phyloP scores from a whole-genome alignment of 2,113 vertebrate genomes.

The Stigmatopora argus region DNA sequence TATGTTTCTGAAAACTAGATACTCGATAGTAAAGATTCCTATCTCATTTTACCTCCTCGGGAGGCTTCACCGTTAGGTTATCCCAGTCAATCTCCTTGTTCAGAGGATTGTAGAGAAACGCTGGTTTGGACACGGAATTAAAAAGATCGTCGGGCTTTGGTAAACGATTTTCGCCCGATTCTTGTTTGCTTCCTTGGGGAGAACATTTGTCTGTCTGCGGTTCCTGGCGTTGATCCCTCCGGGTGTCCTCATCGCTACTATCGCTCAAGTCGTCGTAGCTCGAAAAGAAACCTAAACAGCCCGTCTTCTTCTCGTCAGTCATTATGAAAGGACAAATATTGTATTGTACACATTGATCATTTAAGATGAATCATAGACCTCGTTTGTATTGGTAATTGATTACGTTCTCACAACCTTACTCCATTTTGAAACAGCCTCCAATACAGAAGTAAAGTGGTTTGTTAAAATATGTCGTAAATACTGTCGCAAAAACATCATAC shows the following conservation, averaged over 20 bases:
- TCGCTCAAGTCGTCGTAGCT: conserved; percentile 76
- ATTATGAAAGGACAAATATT: conserved; percentile 40
- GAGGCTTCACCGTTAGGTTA: conserved; percentile 80
- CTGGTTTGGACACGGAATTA: conserved; percentile 80
- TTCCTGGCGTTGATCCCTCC: conserved; percentile 47
- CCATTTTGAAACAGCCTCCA: conserved; percentile 68
- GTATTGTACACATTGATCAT: neutral
- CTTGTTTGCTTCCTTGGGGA: conserved; percentile 46
- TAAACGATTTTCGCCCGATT: conserved; percentile 52
- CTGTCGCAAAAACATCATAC: neutral
- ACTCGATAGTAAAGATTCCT: neutral
- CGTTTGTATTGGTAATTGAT: neutral
- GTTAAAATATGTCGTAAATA: conserved; percentile 33
- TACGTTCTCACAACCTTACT: conserved; percentile 25
- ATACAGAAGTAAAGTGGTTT: conserved; percentile 40
- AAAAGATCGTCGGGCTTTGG: conserved; percentile 86
- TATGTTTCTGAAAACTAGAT: neutral
- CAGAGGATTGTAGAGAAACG: conserved; percentile 87
- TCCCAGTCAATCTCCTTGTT: conserved; percentile 94
- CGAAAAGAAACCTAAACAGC: conserved; percentile 82
- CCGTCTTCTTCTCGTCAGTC: conserved; percentile 77
- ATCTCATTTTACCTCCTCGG: conserved; percentile 79
- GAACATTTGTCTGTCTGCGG: conserved; percentile 26
- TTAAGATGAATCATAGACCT: neutral
- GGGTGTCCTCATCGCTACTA: conserved; percentile 62